A percentile compares a stretch with the other conserved stretches of the same genome.
Evolutionary conservation across 1,140 invertebrate species (phyloP).

Genomic region (Pararge aegeria): DNA sequence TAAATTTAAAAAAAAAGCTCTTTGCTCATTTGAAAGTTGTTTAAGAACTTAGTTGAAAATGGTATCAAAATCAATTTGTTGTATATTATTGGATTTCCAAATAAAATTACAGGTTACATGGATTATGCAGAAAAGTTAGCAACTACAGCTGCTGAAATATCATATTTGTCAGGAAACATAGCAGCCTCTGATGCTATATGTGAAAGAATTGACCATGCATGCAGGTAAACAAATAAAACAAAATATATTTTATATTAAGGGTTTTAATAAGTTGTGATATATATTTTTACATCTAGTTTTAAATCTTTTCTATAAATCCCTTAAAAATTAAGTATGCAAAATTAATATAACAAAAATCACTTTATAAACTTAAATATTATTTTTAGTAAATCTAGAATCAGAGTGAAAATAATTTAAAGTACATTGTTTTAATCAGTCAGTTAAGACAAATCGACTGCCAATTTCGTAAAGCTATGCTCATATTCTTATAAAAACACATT

Average conservation of each 20-base stretch:
- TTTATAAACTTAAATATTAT: conserved; percentile 27
- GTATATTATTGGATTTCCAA: background rate
- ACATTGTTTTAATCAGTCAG: background rate
- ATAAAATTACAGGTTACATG: conserved; percentile 64
- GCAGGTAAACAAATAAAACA: conserved; percentile 46
- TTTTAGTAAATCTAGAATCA: conserved; percentile 24
- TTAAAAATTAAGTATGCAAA: conserved; percentile 35
- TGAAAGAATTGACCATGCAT: conserved; percentile 72
- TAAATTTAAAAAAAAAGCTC: no score
- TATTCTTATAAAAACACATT: no score
- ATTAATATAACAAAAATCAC: conserved; percentile 26
- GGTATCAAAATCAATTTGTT: no score
- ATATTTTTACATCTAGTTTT: conserved; percentile 30
- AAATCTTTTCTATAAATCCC: conserved; percentile 21
- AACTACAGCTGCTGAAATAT: conserved; percentile 75
- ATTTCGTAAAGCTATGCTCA: background rate
- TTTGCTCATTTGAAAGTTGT: no score
- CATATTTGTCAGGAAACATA: conserved; percentile 72
- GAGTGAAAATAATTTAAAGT: conserved; percentile 18
- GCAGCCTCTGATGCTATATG: conserved; percentile 76
- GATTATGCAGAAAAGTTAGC: conserved; percentile 77
- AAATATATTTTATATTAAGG: conserved; percentile 38
- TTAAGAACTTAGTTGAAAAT: no score
- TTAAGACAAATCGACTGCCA: background rate
- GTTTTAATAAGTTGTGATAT: conserved; percentile 62